Evolutionary conservation across 2,888 invertebrate species (phyloP), one percentile per base, ranked within the genome.

Genomic region (Heliconius erato): DNA sequence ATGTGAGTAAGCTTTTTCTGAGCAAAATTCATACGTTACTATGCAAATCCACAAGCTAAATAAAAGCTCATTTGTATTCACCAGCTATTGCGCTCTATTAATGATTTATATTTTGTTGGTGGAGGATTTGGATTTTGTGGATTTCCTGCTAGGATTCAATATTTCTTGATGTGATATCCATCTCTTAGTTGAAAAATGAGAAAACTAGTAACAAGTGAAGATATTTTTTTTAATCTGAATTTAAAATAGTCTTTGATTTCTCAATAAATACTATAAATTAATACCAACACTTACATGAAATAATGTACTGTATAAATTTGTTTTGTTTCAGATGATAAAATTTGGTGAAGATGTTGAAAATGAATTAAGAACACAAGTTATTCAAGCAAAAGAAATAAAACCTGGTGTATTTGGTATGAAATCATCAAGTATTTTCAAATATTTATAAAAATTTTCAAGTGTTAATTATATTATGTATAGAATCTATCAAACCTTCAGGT

Each of bases 351-450:
- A 97, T 89, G 97, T 98, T 3, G 98, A 98, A 89, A 91, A 92
- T 78, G 98, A 98, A 93, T 89, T 98, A 44, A 96, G 96, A 88
- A 97, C 97, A 19, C 97, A 97, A 89, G 97, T 98, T 3, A 97
- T 98, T 83, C 98, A 98, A 92, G 97, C 97, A 7, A 93, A 94
- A 86, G 96, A 97, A 94, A 96, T 97, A n/a, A 93, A 96, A 87
- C 97, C 98, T 67, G 97, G 97, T 84, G 95, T 96, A 85, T 98
- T 95, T 93, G 96, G 98, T 98, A 94, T 19, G 19, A 77, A 28
- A 67, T 67, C 7, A 19, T 49, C 4, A 14, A 35, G 19, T 11
- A 44, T 44, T 40, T 16, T n/a, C 28, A 11, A 35, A 14, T 7
- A 40, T 9, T 14, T 35, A 28, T 16, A 72, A 40, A 19, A 16